Evolutionary conservation across 2,113 vertebrate species (phyloP), one percentile per base, ranked within the genome.

Genomic region (Cercopithecus mona): DNA sequence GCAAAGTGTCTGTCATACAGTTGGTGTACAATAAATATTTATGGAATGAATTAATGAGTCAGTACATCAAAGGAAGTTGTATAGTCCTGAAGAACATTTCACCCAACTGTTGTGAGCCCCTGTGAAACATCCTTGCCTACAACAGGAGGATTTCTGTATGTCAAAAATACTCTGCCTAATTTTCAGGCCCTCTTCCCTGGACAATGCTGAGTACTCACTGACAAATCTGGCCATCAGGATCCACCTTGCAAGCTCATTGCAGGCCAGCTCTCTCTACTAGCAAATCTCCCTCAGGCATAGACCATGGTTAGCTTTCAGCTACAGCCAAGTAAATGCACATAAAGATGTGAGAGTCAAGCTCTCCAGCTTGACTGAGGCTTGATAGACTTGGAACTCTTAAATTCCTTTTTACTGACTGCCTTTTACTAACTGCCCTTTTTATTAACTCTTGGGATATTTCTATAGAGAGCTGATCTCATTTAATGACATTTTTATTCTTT

Each of bases 341-440:
- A 13, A 89, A 91, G 64, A 75, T 32, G 17, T 14, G 40, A 32
- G 30, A 81, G 40, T 40, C 40, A 40, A 40, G 40, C 88, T 94
- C 84, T 59, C 79, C 61, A 93, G 79, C 22, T 59, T 84, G 73
- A 48, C 48, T 64, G 61, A 90, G 45, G 8, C 22, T 76, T 93
- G 57, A 85, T 32, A 79, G 94, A 93, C 43, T 80, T 9, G 50
- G 80, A 92, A 50, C 68, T 94, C 79, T 70, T 38, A 55, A 88
- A 45, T 30, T 88, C 16, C 66, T 68, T 92, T 97, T 97, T 87
- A 94, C 59, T 89, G 73, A 79, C 86, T 89, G 72, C 50, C n/a
- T 97, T 98, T 97, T 96, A 97, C 87, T 87, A 93, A 97, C 87
- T 95, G 59, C 73, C 70, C 48, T 40, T 92, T 98, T 98, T 97